phyloP scores from a whole-genome alignment of 1,140 invertebrate species.

The Philotrypesis tridentata region DNA sequence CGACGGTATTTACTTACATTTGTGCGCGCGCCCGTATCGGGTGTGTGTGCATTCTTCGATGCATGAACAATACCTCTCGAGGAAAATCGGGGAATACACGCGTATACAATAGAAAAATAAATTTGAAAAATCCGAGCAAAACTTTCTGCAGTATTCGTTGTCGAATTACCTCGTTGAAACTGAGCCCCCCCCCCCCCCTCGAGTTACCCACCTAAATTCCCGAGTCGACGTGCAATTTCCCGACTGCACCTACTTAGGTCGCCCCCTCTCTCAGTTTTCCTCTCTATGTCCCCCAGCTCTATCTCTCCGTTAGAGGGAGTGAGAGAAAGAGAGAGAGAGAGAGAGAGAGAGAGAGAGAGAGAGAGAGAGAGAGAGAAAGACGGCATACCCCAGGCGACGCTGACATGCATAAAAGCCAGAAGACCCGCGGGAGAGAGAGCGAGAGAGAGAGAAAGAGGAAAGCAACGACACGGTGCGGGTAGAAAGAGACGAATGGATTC shows the following conservation, averaged over 20 bases:
- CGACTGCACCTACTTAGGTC: conserved; percentile 18
- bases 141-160: not conserved
- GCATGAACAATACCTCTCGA: no score
- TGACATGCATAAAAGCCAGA: conserved; percentile 28
- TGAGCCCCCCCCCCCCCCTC: not conserved
- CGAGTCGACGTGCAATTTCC: conserved; percentile 21
- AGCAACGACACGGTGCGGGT: not conserved
- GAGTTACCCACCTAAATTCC: conserved; percentile 10
- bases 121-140: not conserved
- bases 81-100: no score
- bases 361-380: not conserved
- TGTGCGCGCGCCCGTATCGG: no score
- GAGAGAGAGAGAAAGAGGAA: not conserved
- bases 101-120: not conserved
- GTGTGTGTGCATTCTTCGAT: no score
- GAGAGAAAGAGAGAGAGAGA: not conserved
- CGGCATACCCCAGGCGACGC: not conserved
- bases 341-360: no score
- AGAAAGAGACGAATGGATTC: not conserved
- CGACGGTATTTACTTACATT: not conserved
- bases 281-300: conserved; percentile 1
- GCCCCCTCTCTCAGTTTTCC: not conserved
- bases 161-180: conserved; percentile 29
- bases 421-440: not conserved
- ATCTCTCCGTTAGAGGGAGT: not conserved